Percentiles rank a stretch among this genome's conserved stretches.
Evolutionary conservation across 53 echinoderm and acorn worm genomes (phyloP).

Genomic region (Pentamera pediparva): DNA sequence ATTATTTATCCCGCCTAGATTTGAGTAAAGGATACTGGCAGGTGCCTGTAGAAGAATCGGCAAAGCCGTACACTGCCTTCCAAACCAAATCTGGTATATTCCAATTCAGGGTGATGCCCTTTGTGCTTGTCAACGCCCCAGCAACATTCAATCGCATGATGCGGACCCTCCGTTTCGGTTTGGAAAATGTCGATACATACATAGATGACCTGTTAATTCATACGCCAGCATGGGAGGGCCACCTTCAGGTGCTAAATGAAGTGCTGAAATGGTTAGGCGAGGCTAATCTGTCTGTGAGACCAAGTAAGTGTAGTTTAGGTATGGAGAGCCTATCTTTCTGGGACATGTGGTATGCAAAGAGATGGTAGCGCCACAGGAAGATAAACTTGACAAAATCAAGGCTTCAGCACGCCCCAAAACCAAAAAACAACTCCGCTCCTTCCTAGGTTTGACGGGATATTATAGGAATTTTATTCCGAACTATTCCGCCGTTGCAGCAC

Average conservation of each 20-base stretch:
- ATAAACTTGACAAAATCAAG: background rate
- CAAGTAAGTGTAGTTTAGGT: background rate
- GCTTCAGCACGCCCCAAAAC: background rate
- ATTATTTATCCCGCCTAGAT: conserved; percentile 11
- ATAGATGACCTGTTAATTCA: background rate
- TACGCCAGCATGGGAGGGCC: background rate
- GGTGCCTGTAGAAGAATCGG: background rate
- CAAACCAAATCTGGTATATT: background rate
- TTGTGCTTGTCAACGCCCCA: background rate
- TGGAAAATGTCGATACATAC: background rate
- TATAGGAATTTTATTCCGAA: too few relatives aligned
- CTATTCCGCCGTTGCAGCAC: too few relatives aligned
- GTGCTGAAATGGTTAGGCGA: background rate
- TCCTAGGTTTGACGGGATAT: background rate
- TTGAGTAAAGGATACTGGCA: conserved; percentile 17
- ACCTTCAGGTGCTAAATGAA: background rate
- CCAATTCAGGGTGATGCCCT: background rate
- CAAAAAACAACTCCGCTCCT: too few relatives aligned
- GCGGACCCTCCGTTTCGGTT: background rate
- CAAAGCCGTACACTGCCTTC: background rate
- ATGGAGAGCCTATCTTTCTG: conserved; percentile 17
- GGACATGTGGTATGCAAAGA: conserved; percentile 45
- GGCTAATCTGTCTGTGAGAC: background rate
- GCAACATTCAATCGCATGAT: background rate
- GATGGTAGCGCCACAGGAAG: too few relatives aligned